phyloP scores from a whole-genome alignment of 2,888 invertebrate species.

The Drosophila percnosoma region DNA sequence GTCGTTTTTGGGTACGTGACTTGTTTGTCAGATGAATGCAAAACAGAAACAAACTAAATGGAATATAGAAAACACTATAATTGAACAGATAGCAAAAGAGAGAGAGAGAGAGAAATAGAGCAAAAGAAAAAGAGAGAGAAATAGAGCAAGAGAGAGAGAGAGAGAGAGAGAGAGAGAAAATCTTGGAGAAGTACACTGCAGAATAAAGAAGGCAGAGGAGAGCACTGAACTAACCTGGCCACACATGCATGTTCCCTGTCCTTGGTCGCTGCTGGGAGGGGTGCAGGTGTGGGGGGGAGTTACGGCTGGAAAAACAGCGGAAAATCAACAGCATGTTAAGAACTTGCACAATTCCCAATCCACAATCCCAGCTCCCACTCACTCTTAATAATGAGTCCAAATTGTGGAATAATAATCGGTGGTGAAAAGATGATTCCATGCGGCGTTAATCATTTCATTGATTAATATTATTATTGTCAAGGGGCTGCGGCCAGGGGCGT shows the following conservation, averaged over 20 bases:
- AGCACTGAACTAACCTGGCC: constrained; percentile 5
- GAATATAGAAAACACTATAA: constrained; percentile 27
- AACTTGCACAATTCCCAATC: not conserved
- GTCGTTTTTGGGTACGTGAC: constrained; percentile 54
- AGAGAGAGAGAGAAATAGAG: not conserved
- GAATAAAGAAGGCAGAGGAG: not conserved
- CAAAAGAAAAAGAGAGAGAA: not conserved
- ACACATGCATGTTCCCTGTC: constrained; percentile 7
- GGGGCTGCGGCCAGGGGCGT: not conserved
- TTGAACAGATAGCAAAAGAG: constrained; percentile 26
- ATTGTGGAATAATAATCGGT: constrained; percentile 61
- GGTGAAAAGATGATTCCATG: constrained; percentile 45
- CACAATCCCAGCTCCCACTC: constrained; percentile 5
- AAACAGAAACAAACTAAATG: constrained; percentile 55
- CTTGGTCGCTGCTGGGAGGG: not conserved
- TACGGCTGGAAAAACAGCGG: constrained; percentile 75
- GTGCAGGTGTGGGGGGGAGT: not conserved
- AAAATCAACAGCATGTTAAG: constrained; percentile 60
- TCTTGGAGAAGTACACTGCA: not conserved
- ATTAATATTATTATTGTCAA: constrained; percentile 51
- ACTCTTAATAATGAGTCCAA: constrained; percentile 64
- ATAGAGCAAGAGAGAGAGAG: not conserved
- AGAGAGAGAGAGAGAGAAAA: not conserved
- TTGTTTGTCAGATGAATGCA: constrained; percentile 72
- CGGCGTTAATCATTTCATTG: constrained; percentile 62